Evolutionary conservation across 1,140 invertebrate genomes (phyloP).

Genomic region (Laupala kohalensis): DNA sequence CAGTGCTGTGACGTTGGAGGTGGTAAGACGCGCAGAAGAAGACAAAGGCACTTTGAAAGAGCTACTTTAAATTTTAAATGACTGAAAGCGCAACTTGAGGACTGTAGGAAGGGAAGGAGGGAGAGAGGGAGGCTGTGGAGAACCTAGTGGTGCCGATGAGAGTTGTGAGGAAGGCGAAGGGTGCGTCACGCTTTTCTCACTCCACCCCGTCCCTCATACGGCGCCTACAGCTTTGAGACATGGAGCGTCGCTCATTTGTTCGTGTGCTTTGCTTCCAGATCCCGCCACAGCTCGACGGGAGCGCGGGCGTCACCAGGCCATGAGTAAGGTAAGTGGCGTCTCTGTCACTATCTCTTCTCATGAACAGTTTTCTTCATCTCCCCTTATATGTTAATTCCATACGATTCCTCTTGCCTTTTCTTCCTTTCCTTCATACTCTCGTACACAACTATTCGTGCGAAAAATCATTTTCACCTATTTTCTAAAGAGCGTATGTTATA

Average conservation of each 20-base stretch:
- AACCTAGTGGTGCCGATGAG: neutral
- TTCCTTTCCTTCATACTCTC: too few species aligned
- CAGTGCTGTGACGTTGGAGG: neutral
- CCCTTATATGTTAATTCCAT: too few species aligned
- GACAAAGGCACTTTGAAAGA: neutral
- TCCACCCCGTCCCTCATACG: neutral
- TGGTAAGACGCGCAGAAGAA: neutral
- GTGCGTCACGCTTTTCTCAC: neutral
- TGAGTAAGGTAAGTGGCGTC: neutral
- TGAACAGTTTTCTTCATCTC: neutral
- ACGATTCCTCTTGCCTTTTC: too few species aligned
- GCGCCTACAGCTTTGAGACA: neutral
- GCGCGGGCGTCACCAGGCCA: neutral
- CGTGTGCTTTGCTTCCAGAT: neutral
- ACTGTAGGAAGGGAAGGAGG: neutral
- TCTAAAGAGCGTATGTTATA: too few species aligned
- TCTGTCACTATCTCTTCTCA: neutral
- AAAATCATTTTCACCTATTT: too few species aligned
- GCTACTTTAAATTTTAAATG: neutral
- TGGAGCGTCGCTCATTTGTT: neutral
- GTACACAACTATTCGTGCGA: too few species aligned
- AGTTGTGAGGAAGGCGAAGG: neutral
- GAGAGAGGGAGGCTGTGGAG: neutral
- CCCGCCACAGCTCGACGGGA: neutral
- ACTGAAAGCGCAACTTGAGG: neutral